A percentile compares a stretch with the other conserved stretches of the same genome.
Evolutionary conservation across 1,140 invertebrate species (phyloP).

Genomic region (Bicyclus anynana): DNA sequence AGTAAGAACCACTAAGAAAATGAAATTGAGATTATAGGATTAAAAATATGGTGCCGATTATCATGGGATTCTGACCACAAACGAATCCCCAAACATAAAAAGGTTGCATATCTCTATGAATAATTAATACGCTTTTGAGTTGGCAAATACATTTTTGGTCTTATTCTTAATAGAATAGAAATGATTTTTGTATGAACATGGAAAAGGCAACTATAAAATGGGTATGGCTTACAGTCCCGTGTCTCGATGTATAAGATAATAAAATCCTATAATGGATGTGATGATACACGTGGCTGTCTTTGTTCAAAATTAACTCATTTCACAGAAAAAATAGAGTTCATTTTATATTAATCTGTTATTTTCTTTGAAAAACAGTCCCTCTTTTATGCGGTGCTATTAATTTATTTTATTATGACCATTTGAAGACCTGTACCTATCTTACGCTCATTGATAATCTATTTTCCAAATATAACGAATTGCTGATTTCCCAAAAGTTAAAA

Average conservation of each 20-base stretch:
- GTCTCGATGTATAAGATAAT: conserved; percentile 67
- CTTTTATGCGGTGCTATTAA: neutral
- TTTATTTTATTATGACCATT: neutral
- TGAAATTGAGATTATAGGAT: conserved; percentile 1
- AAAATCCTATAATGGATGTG: conserved; percentile 68
- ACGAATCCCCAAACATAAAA: conserved; percentile 54
- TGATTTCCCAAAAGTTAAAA: neutral
- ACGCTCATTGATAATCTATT: neutral
- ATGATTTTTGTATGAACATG: conserved; percentile 32
- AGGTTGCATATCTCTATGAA: conserved; percentile 59
- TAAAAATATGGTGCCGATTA: conserved; percentile 22
- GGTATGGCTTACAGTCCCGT: conserved; percentile 53
- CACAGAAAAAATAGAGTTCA: neutral
- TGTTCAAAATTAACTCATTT: conserved; percentile 30
- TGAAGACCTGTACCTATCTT: neutral
- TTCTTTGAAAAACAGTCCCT: neutral
- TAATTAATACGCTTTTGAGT: conserved; percentile 43
- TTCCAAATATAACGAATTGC: neutral
- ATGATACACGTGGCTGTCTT: conserved; percentile 44
- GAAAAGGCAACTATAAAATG: conserved; percentile 32
- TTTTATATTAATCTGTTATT: neutral
- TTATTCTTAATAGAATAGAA: conserved; percentile 42
- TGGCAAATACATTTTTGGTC: conserved; percentile 37
- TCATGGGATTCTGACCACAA: conserved; percentile 52
- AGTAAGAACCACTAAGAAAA: neutral